A percentile compares a stretch with the other conserved stretches of the same genome.
Conservation (phyloP, 2,113 vertebrate genomes). For the Parus major region DNA sequence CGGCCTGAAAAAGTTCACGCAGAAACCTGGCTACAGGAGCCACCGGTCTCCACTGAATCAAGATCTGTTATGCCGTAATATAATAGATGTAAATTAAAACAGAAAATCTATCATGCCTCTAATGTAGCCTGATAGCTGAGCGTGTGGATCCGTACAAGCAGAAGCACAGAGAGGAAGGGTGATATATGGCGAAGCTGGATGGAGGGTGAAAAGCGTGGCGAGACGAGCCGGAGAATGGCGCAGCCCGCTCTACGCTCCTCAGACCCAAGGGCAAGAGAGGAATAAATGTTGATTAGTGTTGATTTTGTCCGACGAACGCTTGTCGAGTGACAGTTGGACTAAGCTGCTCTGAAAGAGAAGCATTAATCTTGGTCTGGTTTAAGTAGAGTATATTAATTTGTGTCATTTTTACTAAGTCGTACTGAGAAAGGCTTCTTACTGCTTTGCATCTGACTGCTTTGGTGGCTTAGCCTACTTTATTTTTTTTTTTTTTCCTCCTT, state of each 20-base stretch:
- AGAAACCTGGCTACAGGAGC: slow-evolving; percentile 67
- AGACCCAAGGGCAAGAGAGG: slow-evolving; percentile 96
- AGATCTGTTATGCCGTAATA: slow-evolving; percentile 82
- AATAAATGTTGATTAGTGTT: slow-evolving; percentile 99
- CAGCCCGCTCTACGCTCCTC: slow-evolving; percentile 81
- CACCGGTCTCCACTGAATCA: slow-evolving; percentile 72
- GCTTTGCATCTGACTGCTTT: slow-evolving; percentile 81
- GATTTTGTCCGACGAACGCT: slow-evolving; percentile 96
- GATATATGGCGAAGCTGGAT: slow-evolving; percentile 93
- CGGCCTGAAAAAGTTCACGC: slow-evolving; percentile 50
- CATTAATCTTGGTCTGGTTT: slow-evolving; percentile 99
- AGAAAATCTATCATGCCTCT: slow-evolving; percentile 96
- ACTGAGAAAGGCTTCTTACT: slow-evolving; percentile 86
- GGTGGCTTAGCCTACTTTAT: slow-evolving; percentile 69
- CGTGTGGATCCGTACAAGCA: slow-evolving; percentile 78
- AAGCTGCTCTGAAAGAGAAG: slow-evolving; percentile 95
- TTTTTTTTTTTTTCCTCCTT: not conserved
- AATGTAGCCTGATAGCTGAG: slow-evolving; percentile 89
- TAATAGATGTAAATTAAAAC: slow-evolving; percentile 98
- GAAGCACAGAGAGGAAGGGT: slow-evolving; percentile 80
- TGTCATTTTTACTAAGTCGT: slow-evolving; percentile 98
- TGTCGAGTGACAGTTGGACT: slow-evolving; percentile 96
- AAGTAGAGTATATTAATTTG: slow-evolving; percentile 99
- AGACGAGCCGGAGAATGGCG: slow-evolving; percentile 77
- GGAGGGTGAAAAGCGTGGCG: slow-evolving; percentile 95